These are phyloP conservation scores for Pituophis catenifer DNA, from an alignment of 2,113 vertebrate genomes.

Conservation along the genomic window DNA sequence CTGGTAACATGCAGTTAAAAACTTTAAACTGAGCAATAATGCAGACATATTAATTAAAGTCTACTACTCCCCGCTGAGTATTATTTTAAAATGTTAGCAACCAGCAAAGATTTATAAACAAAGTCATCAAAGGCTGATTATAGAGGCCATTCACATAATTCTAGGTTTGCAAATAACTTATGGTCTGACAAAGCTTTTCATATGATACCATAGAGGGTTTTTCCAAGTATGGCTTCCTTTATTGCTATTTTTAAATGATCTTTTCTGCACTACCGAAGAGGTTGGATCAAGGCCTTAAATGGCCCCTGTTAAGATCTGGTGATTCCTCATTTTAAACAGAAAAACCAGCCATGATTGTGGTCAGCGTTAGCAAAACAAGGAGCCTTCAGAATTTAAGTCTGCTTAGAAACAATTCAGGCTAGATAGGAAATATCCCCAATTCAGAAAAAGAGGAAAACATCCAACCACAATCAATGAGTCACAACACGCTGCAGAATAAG, in stretches of 20 bases:
- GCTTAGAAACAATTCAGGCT: neutral
- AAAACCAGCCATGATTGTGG: neutral
- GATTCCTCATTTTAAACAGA: neutral
- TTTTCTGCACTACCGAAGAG: neutral
- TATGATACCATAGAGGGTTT: neutral
- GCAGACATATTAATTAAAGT: neutral
- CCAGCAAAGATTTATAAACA: neutral
- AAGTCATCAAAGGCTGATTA: conserved; percentile 6
- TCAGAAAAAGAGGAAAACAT: neutral
- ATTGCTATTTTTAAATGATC: neutral
- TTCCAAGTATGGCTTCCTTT: neutral
- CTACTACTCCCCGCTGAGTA: neutral
- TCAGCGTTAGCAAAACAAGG: neutral
- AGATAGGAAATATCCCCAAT: neutral
- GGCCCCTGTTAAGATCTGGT: neutral
- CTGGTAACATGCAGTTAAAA: neutral
- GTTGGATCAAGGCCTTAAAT: neutral
- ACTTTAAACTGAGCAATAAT: neutral
- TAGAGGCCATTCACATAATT: neutral
- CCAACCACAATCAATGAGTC: neutral
- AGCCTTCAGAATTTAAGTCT: too few species aligned
- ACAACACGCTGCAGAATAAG: neutral
- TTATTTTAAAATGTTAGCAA: neutral
- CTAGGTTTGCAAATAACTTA: neutral
- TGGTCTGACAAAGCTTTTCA: neutral